Percentiles rank a stretch among this genome's conserved stretches.
Conservation (phyloP, 2,888 invertebrate species). For the Agrochola lota region DNA sequence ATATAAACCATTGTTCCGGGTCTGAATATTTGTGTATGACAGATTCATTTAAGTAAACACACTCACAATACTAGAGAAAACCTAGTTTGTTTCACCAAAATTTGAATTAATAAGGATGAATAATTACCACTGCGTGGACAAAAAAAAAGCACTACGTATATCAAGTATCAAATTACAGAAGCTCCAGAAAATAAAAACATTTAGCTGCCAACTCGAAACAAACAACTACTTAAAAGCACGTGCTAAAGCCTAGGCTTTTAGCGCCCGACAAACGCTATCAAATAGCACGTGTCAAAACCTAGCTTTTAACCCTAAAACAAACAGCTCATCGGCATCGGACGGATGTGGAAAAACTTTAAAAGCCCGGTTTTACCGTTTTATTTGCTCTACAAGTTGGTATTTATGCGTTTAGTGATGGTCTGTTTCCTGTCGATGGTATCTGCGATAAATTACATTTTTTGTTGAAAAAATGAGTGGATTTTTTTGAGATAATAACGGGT, state of each 20-base stretch:
- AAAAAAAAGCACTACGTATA: too few relatives aligned
- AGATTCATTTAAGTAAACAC: too few relatives aligned
- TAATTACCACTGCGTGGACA: neutral
- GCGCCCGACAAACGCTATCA: conserved; percentile 15
- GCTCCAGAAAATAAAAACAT: too few relatives aligned
- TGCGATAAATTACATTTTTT: conserved; percentile 20
- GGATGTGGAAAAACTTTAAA: conserved; percentile 76
- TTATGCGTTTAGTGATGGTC: conserved; percentile 71
- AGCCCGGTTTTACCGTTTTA: conserved; percentile 76
- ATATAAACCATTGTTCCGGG: too few relatives aligned
- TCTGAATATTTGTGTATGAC: too few relatives aligned
- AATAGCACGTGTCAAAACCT: conserved; percentile 36
- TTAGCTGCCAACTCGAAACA: neutral
- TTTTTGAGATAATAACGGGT: neutral
- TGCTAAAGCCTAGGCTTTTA: conserved; percentile 14
- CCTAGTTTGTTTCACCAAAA: neutral
- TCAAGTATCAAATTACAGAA: too few relatives aligned
- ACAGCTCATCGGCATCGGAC: conserved; percentile 53
- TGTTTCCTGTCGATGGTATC: conserved; percentile 45
- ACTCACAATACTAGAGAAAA: neutral
- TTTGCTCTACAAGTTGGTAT: conserved; percentile 74
- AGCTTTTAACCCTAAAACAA: conserved; percentile 59
- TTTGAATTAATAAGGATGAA: neutral
- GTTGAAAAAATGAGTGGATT: neutral
- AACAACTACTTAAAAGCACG: neutral